Base-by-base conservation (phyloP, 92 coral and sea anemone genomes). In the Parazoanthus atlanticus region DNA sequence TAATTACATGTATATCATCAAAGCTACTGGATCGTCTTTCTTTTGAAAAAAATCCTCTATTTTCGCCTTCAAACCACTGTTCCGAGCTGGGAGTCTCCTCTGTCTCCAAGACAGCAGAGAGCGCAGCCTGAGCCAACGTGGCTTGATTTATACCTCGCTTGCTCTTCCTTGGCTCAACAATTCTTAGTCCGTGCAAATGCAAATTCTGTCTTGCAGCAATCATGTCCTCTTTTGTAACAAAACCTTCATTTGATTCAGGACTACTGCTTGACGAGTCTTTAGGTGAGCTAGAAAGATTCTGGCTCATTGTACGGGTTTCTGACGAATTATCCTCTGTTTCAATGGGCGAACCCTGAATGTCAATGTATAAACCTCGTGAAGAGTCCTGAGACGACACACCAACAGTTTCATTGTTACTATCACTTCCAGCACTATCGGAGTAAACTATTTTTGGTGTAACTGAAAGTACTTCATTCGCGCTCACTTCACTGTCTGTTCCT, bases 81-180 rank as follows among this genome's bases (percentile, higher is more conserved):
- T 90, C 88, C 0, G 95, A 93, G 88, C 90, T 93, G 13, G 83
- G 85, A 69, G 90, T 83, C 86, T 97, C 99, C 25, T 95, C 98
- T 25, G 93, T 84, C 32, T 97, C 98, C 89, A 93, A 64, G 33
- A 96, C 99, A 58, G 96, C 99, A 47, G 97, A 91, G 28, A 95
- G 93, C 8, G 98, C 99, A 3, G 98, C 99, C 58, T 93, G 94
- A 1, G 98, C 99, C 72, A 97, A 88, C 3, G 98, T 95, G 9
- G 95, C 94, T 86, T 93, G 94, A 64, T 89, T 91, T 74, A 94
- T 91, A 34, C 89, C 92, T 32, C 89, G 89, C 38, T 89, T 91
- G 41, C 86, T 78, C 36, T 80, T 94, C 80, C 90, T 92, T 11
- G 93, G 88, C 40, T 85, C 84, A 5, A 89, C 89, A 65, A 87